phyloP scores from a whole-genome alignment of 2,888 invertebrate species.

The Cabera pusaria region DNA sequence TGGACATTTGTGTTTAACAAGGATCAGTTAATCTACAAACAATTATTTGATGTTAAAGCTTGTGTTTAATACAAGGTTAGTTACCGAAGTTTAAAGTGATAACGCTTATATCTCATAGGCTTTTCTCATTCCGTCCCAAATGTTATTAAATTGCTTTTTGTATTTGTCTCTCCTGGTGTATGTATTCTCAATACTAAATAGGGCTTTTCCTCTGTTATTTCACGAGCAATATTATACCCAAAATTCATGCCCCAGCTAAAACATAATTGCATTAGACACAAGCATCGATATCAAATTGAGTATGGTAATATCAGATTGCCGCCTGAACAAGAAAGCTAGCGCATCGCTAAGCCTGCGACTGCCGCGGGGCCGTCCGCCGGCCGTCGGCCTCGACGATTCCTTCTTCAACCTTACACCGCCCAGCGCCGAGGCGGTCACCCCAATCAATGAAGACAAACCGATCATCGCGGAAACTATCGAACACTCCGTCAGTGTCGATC shows the following conservation, averaged over 20 bases:
- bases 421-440: conserved; percentile 70
- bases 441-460: conserved; percentile 49
- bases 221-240: too few relatives aligned
- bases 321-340: conserved; percentile 72
- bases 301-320: conserved; percentile 73
- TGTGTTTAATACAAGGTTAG: conserved; percentile 34
- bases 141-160: too few relatives aligned
- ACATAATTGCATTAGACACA: conserved; percentile 38
- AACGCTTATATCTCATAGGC: too few relatives aligned
- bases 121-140: too few relatives aligned
- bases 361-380: conserved; percentile 72
- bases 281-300: conserved; percentile 33
- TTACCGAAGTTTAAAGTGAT: too few relatives aligned
- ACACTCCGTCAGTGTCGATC: too few relatives aligned
- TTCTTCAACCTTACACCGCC: conserved; percentile 77
- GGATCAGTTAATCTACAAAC: neutral
- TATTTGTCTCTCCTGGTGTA: too few relatives aligned
- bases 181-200: too few relatives aligned
- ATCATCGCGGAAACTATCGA: conserved; percentile 42
- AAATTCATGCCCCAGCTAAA: too few relatives aligned
- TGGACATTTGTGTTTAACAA: conserved; percentile 9
- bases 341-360: conserved; percentile 69
- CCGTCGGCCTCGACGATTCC: conserved; percentile 61
- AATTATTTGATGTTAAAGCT: conserved; percentile 10
- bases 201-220: too few relatives aligned